Percentiles rank a stretch among this genome's conserved stretches.
Conservation (phyloP, 1,140 invertebrate genomes). For the Pachypeltis micranthus region DNA sequence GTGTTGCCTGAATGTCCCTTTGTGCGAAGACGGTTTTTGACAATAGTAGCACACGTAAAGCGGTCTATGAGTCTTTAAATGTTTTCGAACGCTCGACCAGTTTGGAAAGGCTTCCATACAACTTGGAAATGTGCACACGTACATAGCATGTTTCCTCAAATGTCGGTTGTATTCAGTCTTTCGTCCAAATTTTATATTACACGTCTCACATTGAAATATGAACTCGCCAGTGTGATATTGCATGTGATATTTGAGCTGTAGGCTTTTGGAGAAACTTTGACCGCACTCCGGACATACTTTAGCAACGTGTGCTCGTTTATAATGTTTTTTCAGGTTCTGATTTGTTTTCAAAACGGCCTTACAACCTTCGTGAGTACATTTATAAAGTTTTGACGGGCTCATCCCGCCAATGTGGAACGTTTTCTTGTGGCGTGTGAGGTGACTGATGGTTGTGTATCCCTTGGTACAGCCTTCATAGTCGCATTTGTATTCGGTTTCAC, state of each 20-base stretch:
- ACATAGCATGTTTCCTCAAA: background rate
- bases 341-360: constrained; percentile 26
- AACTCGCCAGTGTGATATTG: background rate
- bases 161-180: constrained; percentile 2
- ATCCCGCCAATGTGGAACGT: constrained; percentile 24
- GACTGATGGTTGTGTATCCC: constrained; percentile 38
- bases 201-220: constrained; percentile 1
- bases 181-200: background rate
- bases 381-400: background rate
- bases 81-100: constrained; percentile 12
- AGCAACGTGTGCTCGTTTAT: constrained; percentile 28
- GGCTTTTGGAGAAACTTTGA: background rate
- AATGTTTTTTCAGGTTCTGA: constrained; percentile 30
- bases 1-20: background rate
- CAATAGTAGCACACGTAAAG: constrained; percentile 10
- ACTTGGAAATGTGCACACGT: background rate
- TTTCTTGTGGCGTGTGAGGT: constrained; percentile 38
- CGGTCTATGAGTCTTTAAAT: background rate
- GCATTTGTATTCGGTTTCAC: constrained; percentile 37
- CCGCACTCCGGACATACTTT: constrained; percentile 11
- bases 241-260: constrained; percentile 10
- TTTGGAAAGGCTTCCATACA: background rate
- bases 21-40: background rate
- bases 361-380: constrained; percentile 28
- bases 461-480: constrained; percentile 35